Evolutionary conservation across 1,140 invertebrate species (phyloP), one percentile per base, ranked within the genome.

Genomic region (Anastatus disparis): DNA sequence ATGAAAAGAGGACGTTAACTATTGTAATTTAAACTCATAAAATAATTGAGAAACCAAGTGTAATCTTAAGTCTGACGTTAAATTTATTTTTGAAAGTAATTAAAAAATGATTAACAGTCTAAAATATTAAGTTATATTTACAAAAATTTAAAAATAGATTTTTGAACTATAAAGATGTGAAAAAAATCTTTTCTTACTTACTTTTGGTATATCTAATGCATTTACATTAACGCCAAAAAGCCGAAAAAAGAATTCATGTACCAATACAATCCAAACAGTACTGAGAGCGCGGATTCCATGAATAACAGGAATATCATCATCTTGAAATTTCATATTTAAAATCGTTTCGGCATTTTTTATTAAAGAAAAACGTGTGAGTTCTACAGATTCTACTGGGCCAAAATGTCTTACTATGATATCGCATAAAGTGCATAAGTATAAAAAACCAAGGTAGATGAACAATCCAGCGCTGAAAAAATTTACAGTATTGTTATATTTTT

Each of bases 261-360:
- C 61, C 12, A 71, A 1, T 1, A 71, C 26, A n/a, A 71, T 22
- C 69, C 61, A 65, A n/a, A 10, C 9, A 12, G 55, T 71, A 13
- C 61, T 65, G 9, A 71, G 29, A 29, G 20, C 31, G 1, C 69
- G 61, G 2, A 71, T 58, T n/a, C 69, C 69, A 29, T 71, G 50
- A 35, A 71, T 64, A 58, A 26, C 27, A 8, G 69, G 15, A n/a
- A 71, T 42, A 27, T 20, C 55, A 12, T 22, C 53, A 27, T 65
- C 17, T 29, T 52, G 48, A 2, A 40, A 0, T 13, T 71, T 29
- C 4, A 27, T 71, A 38, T 12, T 71, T 0, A 71, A 22, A 26
- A 65, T 71, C 3, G 50, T 24, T 17, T 9, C 10, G 7, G 22
- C 40, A 35, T 38, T 65, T 9, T 27, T 71, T 29, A 8, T 4